Evolutionary conservation across 2,888 invertebrate species (phyloP), one percentile per base, ranked within the genome.

Genomic region (Latheticus oryzae): DNA sequence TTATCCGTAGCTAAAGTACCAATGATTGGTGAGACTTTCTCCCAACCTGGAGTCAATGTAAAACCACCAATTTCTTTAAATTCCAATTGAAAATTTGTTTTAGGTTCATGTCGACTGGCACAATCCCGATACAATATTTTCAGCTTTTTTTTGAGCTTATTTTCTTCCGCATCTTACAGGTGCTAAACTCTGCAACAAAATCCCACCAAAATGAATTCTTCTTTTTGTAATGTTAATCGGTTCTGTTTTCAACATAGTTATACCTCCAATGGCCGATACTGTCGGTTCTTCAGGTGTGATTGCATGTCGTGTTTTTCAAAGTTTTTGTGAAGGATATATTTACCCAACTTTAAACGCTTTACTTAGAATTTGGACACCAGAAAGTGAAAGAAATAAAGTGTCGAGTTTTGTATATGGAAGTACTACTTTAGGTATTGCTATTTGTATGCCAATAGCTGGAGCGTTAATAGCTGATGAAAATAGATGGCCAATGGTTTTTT

Each of bases 61-160:
- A n/a, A n/a, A n/a, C n/a, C n/a, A n/a, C n/a, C n/a, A n/a, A n/a
- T n/a, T n/a, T n/a, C n/a, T n/a, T n/a, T n/a, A n/a, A n/a, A n/a
- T n/a, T n/a, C 73, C 69, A 57, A 80, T 0, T 1, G 16, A 1
- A 11, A 15, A n/a, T 9, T 13, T 2, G 2, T 0, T 42, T 42
- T 42, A 3, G 11, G 32, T 30, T 9, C 37, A 9, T 37, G 38
- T 9, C 37, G 24, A 15, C 11, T 50, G 50, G 50, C 17, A 4
- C 7, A 50, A 50, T 5, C 23, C 26, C 1, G 37, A 37, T 11
- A 30, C 38, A 17, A 81, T 89, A 23, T 77, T 88, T n/a, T 88
- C 88, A 9, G 87, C 89, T 0, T 90, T 89, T 74, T 89, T 89
- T 74, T 88, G 89, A 87, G 90, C 90, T 0, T 90, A 90, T 71